Base-by-base conservation (phyloP, 2,888 invertebrate genomes). In the Pyrocoelia pectoralis region DNA sequence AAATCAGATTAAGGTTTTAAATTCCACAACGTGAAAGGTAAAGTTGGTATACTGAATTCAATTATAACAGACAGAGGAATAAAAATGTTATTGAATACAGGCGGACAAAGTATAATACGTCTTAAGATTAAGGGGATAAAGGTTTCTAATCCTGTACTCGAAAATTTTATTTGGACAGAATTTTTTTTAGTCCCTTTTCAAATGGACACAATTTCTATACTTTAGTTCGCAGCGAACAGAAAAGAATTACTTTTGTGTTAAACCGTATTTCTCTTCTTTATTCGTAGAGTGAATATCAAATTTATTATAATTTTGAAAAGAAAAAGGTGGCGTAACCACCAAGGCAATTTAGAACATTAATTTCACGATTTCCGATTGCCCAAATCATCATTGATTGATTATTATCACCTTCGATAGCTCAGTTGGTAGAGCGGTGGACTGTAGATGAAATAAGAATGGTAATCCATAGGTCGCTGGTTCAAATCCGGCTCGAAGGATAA, bases 401-500 rank as follows among this genome's bases (percentile, higher is more conserved):
- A 24, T 24, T 24, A 24, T 24, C 24, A 66, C 77, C 77, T 78
- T 78, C 77, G 78, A 78, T 77, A 77, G 75, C 76, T 77, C 77
- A 78, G 78, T 78, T 78, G 79, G 78, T 79, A 78, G 78, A 79
- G 77, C 77, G 78, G 78, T 78, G 77, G 78, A 78, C 78, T 79
- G 78, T 78, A 78, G 78, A 61, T 58, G 57, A n/a, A n/a, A n/a
- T n/a, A n/a, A n/a, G n/a, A n/a, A n/a, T n/a, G 24, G 24, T 24
- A 48, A 86, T 87, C 86, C 86, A 86, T 86, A 86, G 86, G 86
- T 86, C 86, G 85, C 86, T 86, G 86, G 86, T 86, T 86, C 86
- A 86, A 86, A 86, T 86, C 86, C 86, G 86, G 86, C 85, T 86
- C 86, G 86, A 86, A 86, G 85, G 86, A 86, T n/a, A n/a, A n/a